These are phyloP conservation scores for Chaetorhynchus papuensis DNA, from an alignment of 2,113 vertebrate species.

Conservation along the genomic window DNA sequence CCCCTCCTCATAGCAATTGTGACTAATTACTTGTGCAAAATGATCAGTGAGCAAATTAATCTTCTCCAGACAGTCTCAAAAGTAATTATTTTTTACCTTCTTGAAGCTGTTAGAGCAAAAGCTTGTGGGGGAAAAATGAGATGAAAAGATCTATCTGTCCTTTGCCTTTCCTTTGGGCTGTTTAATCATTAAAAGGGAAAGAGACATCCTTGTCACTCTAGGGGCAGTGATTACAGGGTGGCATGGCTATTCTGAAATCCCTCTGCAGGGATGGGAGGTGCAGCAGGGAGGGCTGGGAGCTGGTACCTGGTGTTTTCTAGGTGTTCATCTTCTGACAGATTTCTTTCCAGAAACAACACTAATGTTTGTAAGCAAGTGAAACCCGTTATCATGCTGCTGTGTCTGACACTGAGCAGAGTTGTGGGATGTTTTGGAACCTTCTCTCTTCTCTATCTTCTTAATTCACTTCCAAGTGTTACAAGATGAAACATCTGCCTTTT, in stretches of 20 bases:
- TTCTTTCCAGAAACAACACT: background rate
- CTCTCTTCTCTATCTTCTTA: background rate
- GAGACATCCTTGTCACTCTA: rapidly evolving
- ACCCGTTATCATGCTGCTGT: rapidly evolving
- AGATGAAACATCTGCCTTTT: background rate
- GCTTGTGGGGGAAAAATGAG: background rate
- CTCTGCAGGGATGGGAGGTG: background rate
- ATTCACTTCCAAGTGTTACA: rapidly evolving
- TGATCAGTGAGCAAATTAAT: background rate
- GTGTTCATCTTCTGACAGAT: too few species aligned
- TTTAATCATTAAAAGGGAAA: rapidly evolving
- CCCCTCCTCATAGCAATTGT: background rate
- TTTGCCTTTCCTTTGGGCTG: background rate
- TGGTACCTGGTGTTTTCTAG: background rate
- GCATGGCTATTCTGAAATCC: background rate
- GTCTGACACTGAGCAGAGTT: background rate
- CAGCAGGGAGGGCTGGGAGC: background rate
- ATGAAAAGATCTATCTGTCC: background rate
- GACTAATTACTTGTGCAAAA: background rate
- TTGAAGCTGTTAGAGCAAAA: background rate
- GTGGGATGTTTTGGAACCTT: background rate
- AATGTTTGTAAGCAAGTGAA: background rate
- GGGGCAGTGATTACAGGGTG: background rate
- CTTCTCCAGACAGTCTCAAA: background rate
- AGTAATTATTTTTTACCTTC: background rate